phyloP scores from a whole-genome alignment of 2,113 vertebrate species.

The Prietella phreatophila region DNA sequence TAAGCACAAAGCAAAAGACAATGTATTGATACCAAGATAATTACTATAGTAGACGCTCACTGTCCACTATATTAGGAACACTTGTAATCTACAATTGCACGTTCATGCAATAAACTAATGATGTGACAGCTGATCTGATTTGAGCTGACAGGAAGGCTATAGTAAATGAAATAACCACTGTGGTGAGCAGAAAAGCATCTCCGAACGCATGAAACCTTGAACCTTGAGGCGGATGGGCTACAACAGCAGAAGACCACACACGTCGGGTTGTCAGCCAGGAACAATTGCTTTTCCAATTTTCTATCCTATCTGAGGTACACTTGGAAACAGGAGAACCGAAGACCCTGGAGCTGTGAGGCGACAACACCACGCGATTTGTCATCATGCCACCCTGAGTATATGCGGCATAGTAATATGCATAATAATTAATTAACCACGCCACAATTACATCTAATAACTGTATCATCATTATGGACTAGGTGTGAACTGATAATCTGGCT shows the following conservation, averaged over 20 bases:
- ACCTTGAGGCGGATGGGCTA: background rate
- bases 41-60: too few relatives aligned
- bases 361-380: background rate
- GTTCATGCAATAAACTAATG: background rate
- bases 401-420: background rate
- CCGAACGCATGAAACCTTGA: background rate
- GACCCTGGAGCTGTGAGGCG: background rate
- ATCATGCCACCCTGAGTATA: background rate
- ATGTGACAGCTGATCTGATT: background rate
- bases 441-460: background rate
- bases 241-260: background rate
- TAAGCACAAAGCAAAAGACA: background rate
- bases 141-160: background rate
- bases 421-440: background rate
- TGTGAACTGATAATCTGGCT: background rate
- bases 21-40: background rate
- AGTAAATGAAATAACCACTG: background rate
- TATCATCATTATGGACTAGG: background rate
- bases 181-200: background rate
- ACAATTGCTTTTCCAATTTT: background rate
- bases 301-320: background rate
- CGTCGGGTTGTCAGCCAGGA: background rate
- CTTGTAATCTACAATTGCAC: background rate
- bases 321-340: background rate
- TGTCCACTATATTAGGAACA: background rate